Conservation (phyloP, 1,140 invertebrate genomes). For the Lucilia cuprina region DNA sequence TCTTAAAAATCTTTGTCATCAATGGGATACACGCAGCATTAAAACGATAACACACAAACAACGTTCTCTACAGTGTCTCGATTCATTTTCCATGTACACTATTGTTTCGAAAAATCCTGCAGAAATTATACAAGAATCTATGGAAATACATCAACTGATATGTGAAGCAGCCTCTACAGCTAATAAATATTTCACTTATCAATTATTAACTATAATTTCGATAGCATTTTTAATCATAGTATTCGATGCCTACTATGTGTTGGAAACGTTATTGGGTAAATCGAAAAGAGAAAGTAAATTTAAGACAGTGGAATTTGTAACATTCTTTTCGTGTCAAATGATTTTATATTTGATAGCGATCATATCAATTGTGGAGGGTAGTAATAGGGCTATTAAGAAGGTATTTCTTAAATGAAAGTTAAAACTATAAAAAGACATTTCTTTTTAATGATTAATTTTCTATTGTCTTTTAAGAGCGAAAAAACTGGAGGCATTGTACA, state of each 20-base stretch:
- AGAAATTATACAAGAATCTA: slow-evolving; percentile 61
- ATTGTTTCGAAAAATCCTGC: slow-evolving; percentile 57
- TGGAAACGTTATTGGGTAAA: slow-evolving; percentile 60
- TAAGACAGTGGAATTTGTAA: slow-evolving; percentile 58
- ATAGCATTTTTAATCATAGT: slow-evolving; percentile 61
- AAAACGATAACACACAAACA: slow-evolving; percentile 52
- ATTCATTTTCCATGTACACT: slow-evolving; percentile 60
- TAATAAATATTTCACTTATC: slow-evolving; percentile 61
- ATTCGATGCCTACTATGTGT: slow-evolving; percentile 59
- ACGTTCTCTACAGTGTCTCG: slow-evolving; percentile 52
- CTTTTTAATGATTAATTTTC: no score
- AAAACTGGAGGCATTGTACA: slow-evolving; percentile 60
- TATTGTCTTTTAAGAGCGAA: slow-evolving; percentile 45
- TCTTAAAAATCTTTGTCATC: slow-evolving; percentile 54
- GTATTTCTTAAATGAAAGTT: slow-evolving; percentile 21
- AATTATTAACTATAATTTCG: slow-evolving; percentile 58
- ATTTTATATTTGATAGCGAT: slow-evolving; percentile 59
- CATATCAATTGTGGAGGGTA: slow-evolving; percentile 59
- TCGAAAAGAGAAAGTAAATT: slow-evolving; percentile 58
- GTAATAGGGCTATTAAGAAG: slow-evolving; percentile 59
- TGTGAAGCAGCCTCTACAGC: slow-evolving; percentile 59
- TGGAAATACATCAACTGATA: slow-evolving; percentile 61
- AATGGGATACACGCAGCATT: slow-evolving; percentile 52
- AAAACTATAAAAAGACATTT: no score
- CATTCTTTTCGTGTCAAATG: slow-evolving; percentile 61